phyloP scores from a whole-genome alignment of 2,888 invertebrate species.

The Nebria brevicollis region DNA sequence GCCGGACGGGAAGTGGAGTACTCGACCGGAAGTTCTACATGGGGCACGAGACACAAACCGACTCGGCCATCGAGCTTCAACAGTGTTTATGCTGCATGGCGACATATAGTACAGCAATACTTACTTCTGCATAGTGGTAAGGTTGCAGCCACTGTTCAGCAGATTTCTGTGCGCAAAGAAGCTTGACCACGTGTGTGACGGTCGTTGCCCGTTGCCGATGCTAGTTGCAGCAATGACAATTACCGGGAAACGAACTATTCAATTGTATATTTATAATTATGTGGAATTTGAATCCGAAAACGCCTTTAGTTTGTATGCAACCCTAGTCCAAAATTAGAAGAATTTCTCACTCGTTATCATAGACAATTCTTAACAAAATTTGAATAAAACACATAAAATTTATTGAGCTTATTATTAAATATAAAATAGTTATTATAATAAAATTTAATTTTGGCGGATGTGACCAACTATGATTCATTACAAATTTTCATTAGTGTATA shows the following conservation, averaged over 20 bases:
- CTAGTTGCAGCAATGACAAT: background rate
- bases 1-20: background rate
- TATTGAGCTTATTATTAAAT: no score
- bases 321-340: no score
- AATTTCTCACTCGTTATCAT: no score
- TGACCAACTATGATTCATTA: no score
- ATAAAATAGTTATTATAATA: no score
- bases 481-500: no score
- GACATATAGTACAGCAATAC: background rate
- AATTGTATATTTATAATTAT: background rate
- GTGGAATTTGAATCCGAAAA: background rate
- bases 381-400: no score
- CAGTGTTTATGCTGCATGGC: background rate
- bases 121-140: background rate
- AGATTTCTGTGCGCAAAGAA: background rate
- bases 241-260: background rate
- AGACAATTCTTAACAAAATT: no score
- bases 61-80: background rate
- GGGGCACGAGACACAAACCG: slow-evolving; percentile 1
- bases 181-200: background rate
- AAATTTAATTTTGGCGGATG: no score
- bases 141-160: background rate
- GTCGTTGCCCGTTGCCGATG: background rate
- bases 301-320: background rate
- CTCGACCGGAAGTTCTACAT: background rate